Evolutionary conservation across 2,888 invertebrate genomes (phyloP).

Genomic region (Neoitamus cyanurus): DNA sequence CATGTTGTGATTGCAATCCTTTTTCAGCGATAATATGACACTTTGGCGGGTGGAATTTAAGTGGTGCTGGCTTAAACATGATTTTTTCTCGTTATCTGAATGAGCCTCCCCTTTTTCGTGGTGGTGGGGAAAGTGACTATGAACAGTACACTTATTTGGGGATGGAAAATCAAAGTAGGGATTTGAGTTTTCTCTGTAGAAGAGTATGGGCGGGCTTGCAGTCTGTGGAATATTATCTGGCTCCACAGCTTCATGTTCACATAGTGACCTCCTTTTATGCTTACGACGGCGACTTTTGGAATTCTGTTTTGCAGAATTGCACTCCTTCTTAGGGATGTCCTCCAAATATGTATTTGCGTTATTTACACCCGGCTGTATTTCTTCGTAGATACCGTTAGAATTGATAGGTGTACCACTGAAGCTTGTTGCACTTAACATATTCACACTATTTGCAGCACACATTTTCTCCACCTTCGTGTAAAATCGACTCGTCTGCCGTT

Average conservation of each 20-base stretch:
- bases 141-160: conserved; percentile 47
- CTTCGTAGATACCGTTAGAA: conserved; percentile 6
- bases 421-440: not conserved
- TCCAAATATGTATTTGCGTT: not conserved
- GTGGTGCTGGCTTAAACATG: not conserved
- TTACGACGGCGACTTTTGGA: not conserved
- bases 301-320: not conserved
- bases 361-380: not conserved
- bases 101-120: not conserved
- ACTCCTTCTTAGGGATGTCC: not conserved
- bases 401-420: not conserved
- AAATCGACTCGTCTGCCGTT: not conserved
- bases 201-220: conserved; percentile 54
- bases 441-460: conserved; percentile 1
- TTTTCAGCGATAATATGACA: no score
- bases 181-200: conserved; percentile 55
- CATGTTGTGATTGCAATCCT: not conserved
- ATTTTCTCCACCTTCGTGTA: conserved; percentile 48
- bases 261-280: not conserved
- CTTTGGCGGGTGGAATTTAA: no score
- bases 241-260: not conserved
- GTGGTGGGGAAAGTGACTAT: not conserved
- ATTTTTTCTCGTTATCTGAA: not conserved
- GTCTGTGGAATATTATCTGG: conserved; percentile 37
- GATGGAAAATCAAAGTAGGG: conserved; percentile 53